Evolutionary conservation across 2,888 invertebrate species (phyloP), one percentile per base, ranked within the genome.

Genomic region (Poecilobothrus nobilitatus): DNA sequence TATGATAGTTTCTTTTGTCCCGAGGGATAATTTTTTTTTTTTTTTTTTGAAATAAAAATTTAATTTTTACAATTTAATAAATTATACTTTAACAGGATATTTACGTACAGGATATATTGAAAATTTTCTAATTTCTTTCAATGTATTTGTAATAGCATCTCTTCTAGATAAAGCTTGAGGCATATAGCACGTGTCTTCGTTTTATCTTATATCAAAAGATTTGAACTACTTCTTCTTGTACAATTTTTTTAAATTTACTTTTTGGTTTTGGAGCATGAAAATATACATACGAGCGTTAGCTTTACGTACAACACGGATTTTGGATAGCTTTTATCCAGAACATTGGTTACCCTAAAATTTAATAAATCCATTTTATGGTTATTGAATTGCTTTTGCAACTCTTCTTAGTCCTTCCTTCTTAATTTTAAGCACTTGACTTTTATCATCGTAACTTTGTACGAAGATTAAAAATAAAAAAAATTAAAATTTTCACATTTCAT

Each of bases 201-300:
- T 98, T 71, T 91, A 91, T 80, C 99, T 91, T 79, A 99, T 85
- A 84, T 99, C 98, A 81, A 97, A 85, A 72, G 99, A 98, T 88
- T 95, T 96, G 87, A 91, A 95, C 81, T 95, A 96, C 84, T 97
- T 97, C 80, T 91, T 91, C 83, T 93, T 94, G 84, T 96, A 98
- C 75, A 96, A 89, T 79, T 96, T 94, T 70, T 96, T 87, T 75
- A 99, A 86, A 80, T 98, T 98, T 75, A 96, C 95, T 85, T 98
- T 99, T 84, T 97, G 97, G 81, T 96, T 97, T 82, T 98, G 97
- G 83, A 97, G 92, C 89, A 98, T 97, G 74, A 99, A 97, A 84
- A 98, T 99, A 83, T 95, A 91, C 68, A 98, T 96, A 76, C 98
- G 89, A 66, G 98, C 97, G 77, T 99, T 97, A 15, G 97, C 97